Evolutionary conservation across 2,113 vertebrate genomes (phyloP), one percentile per base, ranked within the genome.

Genomic region (Dicentrarchus labrax): DNA sequence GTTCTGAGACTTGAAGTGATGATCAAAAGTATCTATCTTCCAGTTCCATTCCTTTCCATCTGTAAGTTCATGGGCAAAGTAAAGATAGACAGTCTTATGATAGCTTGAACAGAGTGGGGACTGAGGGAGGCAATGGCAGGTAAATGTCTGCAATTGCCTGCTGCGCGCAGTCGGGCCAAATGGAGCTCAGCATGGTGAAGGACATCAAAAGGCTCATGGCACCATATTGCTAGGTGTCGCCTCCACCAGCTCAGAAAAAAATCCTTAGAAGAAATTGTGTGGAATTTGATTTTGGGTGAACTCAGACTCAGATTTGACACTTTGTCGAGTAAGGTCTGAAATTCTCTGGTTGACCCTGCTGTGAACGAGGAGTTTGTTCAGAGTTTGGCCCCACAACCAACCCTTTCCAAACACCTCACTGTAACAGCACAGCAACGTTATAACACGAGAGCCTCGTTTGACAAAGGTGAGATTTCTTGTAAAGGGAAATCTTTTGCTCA

Each of bases 171-270:
- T 62, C 0, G 77, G 65, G 66, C 68, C 60, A 79, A 90, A 90
- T 82, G 71, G 82, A 83, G 76, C 80, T 51, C 87, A 79, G 84
- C 69, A 3, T 77, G 80, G 51, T 65, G 85, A 90, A 73, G 83
- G 86, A 87, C 86, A 86, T 86, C 74, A 77, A 62, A 90, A 83
- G 80, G 72, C 62, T 82, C 21, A 16, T 45, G 57, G 72, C 22
- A 24, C 30, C 48, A 9, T 47, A 48, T 85, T 81, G 56, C 45
- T 64, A 57, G 69, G 78, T 45, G 76, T 81, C 45, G 72, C 72
- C 47, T 54, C 41, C 36, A 72, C 39, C 7, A 41, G n/a, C 72
- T 64, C 56, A 1, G 71, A 10, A 47, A 39, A 67, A 75, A 66
- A 70, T 10, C 57, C 10, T 13, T n/a, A 64, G 16, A 70, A 64